Percentiles rank a stretch among this genome's conserved stretches.
phyloP scores from a whole-genome alignment of 2,113 vertebrate species.

The Cinclus cinclus region DNA sequence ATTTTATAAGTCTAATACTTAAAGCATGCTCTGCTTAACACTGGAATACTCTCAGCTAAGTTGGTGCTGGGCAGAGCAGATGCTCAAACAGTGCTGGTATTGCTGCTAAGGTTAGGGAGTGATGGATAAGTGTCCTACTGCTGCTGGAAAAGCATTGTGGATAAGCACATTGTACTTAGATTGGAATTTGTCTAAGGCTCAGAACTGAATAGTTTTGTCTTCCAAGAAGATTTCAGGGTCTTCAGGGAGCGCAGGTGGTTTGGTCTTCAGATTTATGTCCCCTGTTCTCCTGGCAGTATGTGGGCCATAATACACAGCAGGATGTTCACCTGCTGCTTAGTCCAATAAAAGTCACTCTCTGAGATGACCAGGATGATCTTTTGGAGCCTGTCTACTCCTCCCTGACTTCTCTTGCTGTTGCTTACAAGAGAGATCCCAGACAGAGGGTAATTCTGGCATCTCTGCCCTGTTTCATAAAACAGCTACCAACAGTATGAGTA shows the following conservation, averaged over 20 bases:
- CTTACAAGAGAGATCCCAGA: background rate
- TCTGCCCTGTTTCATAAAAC: background rate
- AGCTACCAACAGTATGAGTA: conserved; percentile 36
- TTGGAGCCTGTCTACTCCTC: background rate
- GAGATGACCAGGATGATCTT: background rate
- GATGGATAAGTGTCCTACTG: background rate
- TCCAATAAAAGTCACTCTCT: background rate
- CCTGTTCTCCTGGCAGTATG: background rate
- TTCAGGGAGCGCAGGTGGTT: background rate
- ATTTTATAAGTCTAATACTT: background rate
- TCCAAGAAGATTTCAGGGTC: background rate
- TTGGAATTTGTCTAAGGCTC: background rate
- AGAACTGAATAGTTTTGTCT: background rate
- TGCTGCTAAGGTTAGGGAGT: background rate
- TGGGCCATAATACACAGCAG: background rate
- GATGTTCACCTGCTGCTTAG: background rate
- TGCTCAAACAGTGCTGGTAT: background rate
- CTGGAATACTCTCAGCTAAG: background rate
- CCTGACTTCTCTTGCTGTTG: background rate
- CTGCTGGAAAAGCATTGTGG: background rate
- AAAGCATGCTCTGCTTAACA: background rate
- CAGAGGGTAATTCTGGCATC: conserved; percentile 19
- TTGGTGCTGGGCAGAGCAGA: background rate
- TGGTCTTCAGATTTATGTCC: background rate
- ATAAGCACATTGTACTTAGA: background rate